Conservation (phyloP, 2,113 vertebrate genomes). For the Heterocephalus glaber region DNA sequence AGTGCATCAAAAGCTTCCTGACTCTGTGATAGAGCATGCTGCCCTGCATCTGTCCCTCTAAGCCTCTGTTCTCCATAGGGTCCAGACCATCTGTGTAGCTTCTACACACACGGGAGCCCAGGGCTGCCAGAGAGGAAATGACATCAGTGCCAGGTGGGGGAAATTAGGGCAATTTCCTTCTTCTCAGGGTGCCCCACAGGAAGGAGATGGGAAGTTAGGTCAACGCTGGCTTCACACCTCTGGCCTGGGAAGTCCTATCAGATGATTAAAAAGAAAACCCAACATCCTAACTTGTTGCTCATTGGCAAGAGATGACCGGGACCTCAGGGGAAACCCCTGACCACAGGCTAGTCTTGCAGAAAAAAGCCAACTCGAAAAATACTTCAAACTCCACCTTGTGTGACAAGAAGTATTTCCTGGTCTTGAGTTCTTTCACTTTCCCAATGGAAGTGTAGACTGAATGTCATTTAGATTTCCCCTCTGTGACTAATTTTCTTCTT, state of each 20-base stretch:
- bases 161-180: not conserved
- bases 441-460: conserved; percentile 50
- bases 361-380: conserved; percentile 68
- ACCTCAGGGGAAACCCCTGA: conserved; percentile 80
- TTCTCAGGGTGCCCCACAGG: conserved; percentile 58
- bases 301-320: conserved; percentile 54
- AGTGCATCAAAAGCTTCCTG: conserved; percentile 47
- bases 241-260: conserved; percentile 79
- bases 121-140: conserved; percentile 8
- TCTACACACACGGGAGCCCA: rapidly evolving
- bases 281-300: conserved; percentile 71
- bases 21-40: not conserved
- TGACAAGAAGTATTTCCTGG: conserved; percentile 56
- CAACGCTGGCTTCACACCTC: conserved; percentile 67
- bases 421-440: conserved; percentile 52
- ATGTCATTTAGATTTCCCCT: conserved; percentile 64
- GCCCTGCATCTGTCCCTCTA: not conserved
- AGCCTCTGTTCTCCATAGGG: not conserved
- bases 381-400: conserved; percentile 60
- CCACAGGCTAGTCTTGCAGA: conserved; percentile 72
- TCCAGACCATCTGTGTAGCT: not conserved
- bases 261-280: conserved; percentile 79
- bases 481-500: not conserved
- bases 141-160: not conserved
- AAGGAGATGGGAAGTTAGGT: conserved; percentile 81